Evolutionary conservation across 2,113 vertebrate genomes (phyloP).

Genomic region (Scatophagus argus): DNA sequence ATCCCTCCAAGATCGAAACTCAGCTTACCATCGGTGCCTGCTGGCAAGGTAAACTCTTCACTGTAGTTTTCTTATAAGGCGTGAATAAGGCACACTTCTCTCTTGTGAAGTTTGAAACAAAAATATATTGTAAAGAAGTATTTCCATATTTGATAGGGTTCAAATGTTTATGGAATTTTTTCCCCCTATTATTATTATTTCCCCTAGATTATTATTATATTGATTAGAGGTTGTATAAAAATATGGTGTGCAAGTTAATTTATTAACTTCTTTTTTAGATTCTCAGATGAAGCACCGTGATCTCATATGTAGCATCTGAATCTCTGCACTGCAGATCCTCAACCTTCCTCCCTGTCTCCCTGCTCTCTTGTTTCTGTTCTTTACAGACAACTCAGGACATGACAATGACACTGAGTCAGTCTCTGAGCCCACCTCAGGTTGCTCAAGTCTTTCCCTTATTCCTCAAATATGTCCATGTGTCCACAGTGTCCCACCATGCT

Average conservation of each 20-base stretch:
- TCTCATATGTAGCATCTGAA: constrained; percentile 48
- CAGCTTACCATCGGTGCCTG: constrained; percentile 97
- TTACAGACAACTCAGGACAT: constrained; percentile 95
- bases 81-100: neutral
- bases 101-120: neutral
- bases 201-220: neutral
- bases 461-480: constrained; percentile 68
- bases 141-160: neutral
- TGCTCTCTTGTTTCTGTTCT: constrained; percentile 90
- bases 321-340: constrained; percentile 70
- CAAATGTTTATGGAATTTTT: constrained; percentile 3
- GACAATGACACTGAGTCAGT: constrained; percentile 96
- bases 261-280: constrained; percentile 43
- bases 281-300: constrained; percentile 40
- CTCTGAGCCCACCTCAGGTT: constrained; percentile 94
- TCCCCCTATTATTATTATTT: no score
- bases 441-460: constrained; percentile 86
- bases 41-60: constrained; percentile 92
- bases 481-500: constrained; percentile 65
- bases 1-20: constrained; percentile 89
- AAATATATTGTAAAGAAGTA: neutral
- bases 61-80: no score
- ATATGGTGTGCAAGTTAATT: neutral
- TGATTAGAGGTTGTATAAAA: constrained; percentile 5
- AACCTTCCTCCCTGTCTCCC: constrained; percentile 79